A percentile compares a stretch with the other conserved stretches of the same genome.
These are phyloP conservation scores for Ranitomeya variabilis DNA, from an alignment of 2,113 vertebrate genomes.

Conservation along the genomic window DNA sequence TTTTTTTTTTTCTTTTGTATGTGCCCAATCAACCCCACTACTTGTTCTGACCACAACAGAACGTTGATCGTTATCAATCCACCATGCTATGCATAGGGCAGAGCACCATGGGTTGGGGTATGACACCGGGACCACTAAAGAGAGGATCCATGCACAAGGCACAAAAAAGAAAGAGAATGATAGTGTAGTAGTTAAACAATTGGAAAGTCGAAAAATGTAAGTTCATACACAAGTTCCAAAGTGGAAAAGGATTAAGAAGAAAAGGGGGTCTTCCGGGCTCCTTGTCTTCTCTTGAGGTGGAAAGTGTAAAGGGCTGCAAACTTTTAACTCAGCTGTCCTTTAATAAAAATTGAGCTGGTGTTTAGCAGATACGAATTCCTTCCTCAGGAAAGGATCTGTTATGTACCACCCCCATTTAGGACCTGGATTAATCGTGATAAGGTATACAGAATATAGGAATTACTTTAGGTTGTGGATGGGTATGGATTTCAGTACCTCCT, in stretches of 20 bases:
- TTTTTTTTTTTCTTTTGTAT: neutral
- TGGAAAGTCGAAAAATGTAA: no score
- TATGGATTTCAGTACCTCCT: neutral
- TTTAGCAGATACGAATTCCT: no score
- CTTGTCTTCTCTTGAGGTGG: no score
- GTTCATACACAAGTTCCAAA: no score
- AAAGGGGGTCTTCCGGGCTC: no score
- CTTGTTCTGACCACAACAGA: neutral
- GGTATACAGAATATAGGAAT: neutral
- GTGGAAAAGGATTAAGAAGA: no score
- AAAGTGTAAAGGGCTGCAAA: no score
- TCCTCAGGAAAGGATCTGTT: neutral
- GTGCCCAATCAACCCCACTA: neutral
- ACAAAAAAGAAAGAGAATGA: no score
- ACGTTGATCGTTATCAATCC: neutral
- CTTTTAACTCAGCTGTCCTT: no score
- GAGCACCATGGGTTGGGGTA: no score
- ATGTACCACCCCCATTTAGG: neutral
- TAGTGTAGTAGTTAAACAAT: no score
- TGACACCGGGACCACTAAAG: neutral
- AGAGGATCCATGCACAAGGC: neutral
- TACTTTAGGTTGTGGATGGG: neutral
- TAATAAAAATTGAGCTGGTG: no score
- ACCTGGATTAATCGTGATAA: neutral
- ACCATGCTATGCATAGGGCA: neutral